Evolutionary conservation across 92 coral and sea anemone species (phyloP).

Genomic region (Siderastrea siderea): DNA sequence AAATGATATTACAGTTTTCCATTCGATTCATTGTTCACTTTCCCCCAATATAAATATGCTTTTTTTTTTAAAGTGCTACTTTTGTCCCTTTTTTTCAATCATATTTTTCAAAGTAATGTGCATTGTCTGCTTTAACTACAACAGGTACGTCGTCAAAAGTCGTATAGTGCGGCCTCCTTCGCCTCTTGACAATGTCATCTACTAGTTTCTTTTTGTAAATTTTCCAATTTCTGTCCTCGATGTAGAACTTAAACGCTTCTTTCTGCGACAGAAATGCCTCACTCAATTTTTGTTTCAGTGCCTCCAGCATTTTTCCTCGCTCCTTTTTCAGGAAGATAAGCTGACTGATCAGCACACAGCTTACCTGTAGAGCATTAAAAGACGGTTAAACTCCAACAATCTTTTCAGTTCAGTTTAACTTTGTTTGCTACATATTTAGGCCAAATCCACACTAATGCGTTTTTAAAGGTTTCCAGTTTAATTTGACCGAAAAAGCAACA

Average conservation of each 20-base stretch:
- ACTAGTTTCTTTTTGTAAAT: slow-evolving; percentile 87
- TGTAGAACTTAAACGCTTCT: slow-evolving; percentile 82
- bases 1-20: too few relatives aligned
- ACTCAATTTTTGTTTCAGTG: slow-evolving; percentile 66
- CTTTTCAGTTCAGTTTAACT: too few relatives aligned
- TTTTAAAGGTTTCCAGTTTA: not conserved
- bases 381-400: not conserved
- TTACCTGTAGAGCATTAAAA: slow-evolving; percentile 70
- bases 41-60: too few relatives aligned
- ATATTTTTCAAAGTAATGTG: slow-evolving; percentile 72
- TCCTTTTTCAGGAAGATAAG: slow-evolving; percentile 85
- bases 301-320: slow-evolving; percentile 80
- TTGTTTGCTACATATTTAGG: too few relatives aligned
- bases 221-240: slow-evolving; percentile 87
- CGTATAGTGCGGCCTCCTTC: slow-evolving; percentile 71
- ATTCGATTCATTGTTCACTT: too few relatives aligned
- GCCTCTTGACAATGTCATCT: slow-evolving; percentile 80
- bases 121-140: slow-evolving; percentile 86
- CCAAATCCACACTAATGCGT: too few relatives aligned
- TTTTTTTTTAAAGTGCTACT: not conserved
- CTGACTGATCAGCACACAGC: slow-evolving; percentile 88
- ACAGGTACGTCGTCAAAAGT: slow-evolving; percentile 86
- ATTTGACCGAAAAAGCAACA: too few relatives aligned
- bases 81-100: not conserved
- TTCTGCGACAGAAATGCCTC: slow-evolving; percentile 73